Evolutionary conservation across 2,113 vertebrate genomes (phyloP), one percentile per base, ranked within the genome.

Genomic region (Micromys minutus): DNA sequence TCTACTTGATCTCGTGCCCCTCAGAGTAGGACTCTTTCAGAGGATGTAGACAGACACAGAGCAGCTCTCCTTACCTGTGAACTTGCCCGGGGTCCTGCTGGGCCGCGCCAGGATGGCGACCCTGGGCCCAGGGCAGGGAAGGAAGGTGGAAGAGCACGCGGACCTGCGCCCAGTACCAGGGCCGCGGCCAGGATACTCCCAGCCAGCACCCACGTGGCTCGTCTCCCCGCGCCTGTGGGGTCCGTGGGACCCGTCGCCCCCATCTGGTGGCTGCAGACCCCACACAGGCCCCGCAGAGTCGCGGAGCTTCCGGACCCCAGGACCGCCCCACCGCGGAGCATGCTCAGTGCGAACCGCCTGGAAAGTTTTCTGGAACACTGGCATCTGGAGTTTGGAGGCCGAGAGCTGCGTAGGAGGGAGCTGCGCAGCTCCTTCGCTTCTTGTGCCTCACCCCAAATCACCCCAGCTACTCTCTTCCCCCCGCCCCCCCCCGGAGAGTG

Each of bases 251-350:
- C 42, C 91, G 96, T 96, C 4, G 26, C 72, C 39, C 0, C 80
- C 80, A 83, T 69, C 63, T 5, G 0, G 2, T 57, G n/a, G 13
- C 42, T 16, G 0, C 50, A 7, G 45, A 63, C 65, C 88, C 52
- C 71, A n/a, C 52, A 71, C 47, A 0, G 55, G 34, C 61, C 0
- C 47, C 47, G 16, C 1, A 0, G 31, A 39, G 17, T 19, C 5
- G 34, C 8, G 7, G 47, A 34, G 97, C 97, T 97, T 97, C 97
- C 97, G 96, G 97, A 91, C 95, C 96, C 95, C 88, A 13, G 96
- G 61, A 81, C 97, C 96, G 96, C 96, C 97, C 96, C 65, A 72
- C 94, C 52, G 24, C 95, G 34, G 97, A 97, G 97, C 97, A 97
- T 97, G 97, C 97, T 95, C 97, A 97, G 96, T 95, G 55, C 21